phyloP scores from a whole-genome alignment of 2,888 invertebrate species.

The Calameuta idolon region DNA sequence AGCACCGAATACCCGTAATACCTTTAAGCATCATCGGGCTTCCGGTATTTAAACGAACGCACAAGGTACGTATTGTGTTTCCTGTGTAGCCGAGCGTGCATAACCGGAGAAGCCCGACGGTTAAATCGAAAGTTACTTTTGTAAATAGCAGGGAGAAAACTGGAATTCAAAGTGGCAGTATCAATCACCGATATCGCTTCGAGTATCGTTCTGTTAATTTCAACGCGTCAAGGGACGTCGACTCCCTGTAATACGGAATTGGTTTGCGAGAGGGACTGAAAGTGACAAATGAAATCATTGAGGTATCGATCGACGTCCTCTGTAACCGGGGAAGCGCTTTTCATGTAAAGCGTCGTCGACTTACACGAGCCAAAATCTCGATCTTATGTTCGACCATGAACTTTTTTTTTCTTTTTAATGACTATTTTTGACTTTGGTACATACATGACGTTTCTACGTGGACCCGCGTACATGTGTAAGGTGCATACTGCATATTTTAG shows the following conservation, averaged over 20 bases:
- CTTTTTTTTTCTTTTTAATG: neutral
- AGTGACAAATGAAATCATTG: neutral
- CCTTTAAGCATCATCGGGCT: neutral
- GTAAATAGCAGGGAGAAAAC: neutral
- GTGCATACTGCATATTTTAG: neutral
- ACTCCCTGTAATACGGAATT: neutral
- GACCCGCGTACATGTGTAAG: neutral
- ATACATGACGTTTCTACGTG: neutral
- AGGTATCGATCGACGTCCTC: neutral
- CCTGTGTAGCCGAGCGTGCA: neutral
- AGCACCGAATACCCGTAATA: neutral
- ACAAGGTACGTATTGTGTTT: neutral
- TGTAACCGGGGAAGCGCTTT: neutral
- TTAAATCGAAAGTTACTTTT: neutral
- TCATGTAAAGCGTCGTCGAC: neutral
- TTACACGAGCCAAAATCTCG: neutral
- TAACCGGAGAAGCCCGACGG: neutral
- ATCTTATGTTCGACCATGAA: neutral
- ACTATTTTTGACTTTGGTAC: neutral
- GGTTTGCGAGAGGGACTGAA: neutral
- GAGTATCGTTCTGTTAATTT: neutral
- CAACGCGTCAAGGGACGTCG: neutral
- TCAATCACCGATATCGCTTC: neutral
- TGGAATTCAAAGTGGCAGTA: neutral
- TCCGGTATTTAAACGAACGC: neutral